phyloP scores from a whole-genome alignment of 2,113 vertebrate species.

The Sprattus sprattus region DNA sequence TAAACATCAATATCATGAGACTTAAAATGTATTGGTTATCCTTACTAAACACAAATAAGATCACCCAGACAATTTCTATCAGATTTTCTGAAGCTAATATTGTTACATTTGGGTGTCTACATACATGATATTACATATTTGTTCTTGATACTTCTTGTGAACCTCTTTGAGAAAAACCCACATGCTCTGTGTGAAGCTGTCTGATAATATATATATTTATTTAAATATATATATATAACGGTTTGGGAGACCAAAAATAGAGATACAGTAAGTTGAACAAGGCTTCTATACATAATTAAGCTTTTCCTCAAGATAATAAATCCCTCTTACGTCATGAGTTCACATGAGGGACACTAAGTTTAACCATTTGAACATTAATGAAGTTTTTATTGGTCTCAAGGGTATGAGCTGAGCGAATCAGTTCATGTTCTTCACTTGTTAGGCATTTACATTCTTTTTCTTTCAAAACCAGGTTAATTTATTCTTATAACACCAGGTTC shows the following conservation, averaged over 20 bases:
- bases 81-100: no score
- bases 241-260: not conserved
- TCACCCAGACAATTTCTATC: no score
- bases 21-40: no score
- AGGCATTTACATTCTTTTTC: not conserved
- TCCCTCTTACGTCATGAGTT: not conserved
- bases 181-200: no score
- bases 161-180: no score
- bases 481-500: not conserved
- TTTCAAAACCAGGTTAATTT: not conserved
- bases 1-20: no score
- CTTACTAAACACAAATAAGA: no score
- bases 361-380: not conserved
- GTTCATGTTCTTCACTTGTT: not conserved
- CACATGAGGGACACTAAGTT: not conserved
- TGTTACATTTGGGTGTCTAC: no score
- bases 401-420: not conserved
- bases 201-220: no score
- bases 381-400: not conserved
- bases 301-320: not conserved
- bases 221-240: not conserved
- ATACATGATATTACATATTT: no score
- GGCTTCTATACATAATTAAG: not conserved
- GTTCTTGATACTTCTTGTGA: no score
- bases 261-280: not conserved